phyloP scores from a whole-genome alignment of 2,888 invertebrate genomes.

The Synanthedon formicaeformis region DNA sequence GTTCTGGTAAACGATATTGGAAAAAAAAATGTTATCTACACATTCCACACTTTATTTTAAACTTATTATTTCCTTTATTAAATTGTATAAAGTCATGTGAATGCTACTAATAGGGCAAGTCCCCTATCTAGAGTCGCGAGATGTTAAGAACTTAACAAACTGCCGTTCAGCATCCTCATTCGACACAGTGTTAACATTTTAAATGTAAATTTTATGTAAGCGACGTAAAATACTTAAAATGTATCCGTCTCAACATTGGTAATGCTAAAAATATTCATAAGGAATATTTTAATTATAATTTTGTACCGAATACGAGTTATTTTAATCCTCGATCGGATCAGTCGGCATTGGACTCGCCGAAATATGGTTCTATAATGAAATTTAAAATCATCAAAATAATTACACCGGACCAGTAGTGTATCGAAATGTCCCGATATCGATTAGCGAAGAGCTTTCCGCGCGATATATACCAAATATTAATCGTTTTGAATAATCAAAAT shows the following conservation, averaged over 20 bases:
- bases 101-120: no score
- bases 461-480: background rate
- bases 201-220: constrained; percentile 37
- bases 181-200: constrained; percentile 20
- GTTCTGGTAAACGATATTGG: no score
- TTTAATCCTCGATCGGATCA: constrained; percentile 31
- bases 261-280: constrained; percentile 32
- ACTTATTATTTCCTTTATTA: no score
- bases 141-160: background rate
- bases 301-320: constrained; percentile 30
- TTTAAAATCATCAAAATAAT: background rate
- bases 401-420: background rate
- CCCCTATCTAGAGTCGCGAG: background rate
- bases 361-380: background rate
- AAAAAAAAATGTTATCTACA: no score
- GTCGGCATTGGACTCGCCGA: constrained; percentile 15
- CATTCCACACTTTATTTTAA: no score
- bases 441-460: background rate
- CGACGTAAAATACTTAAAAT: constrained; percentile 38
- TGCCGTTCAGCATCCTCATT: background rate
- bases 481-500: no score
- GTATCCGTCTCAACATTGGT: constrained; percentile 22
- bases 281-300: constrained; percentile 52
- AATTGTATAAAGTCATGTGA: no score
- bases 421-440: background rate